Base-by-base conservation (phyloP, 1,140 invertebrate genomes). In the Stratiolaelaps scimitus region DNA sequence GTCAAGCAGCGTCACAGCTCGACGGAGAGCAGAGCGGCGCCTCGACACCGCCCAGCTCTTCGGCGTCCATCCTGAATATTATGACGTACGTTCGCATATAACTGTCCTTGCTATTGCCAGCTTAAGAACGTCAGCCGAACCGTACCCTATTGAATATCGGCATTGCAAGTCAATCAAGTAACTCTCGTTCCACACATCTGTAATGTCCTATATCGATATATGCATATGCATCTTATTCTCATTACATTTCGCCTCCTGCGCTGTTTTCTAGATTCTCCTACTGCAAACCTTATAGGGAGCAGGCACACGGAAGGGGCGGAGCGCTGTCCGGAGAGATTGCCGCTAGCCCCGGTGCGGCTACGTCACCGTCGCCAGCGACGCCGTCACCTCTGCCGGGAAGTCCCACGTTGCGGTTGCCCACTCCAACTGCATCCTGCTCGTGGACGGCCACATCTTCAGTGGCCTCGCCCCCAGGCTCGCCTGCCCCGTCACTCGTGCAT, bases 251-350 rank as follows among this genome's bases (percentile, higher is more conserved):
- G 17, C 26, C 26, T 60, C 2, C 23, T 34, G 15, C 23, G 47
- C 26, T 23, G 15, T 26, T 26, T 23, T 34, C 17, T 23, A 60
- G 53, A 60, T 60, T 88, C 79, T 91, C 89, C 23, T 94, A 93
- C 75, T 96, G 92, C 81, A 95, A 94, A 77, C 92, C 91, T 40
- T 92, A 76, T 69, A 72, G 74, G 66, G 72, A 75, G 67, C 69
- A 70, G 66, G 53, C 53, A 6, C 34, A 40, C 5, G 34, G 34
- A 40, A 4, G 10, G 34, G 34, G 34, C 34, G 10, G 34, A 6
- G 34, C 4, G 34, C 19, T 68, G 65, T 26, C 67, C 64, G 23
- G 53, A 60, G 20, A 46, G 64, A 19, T 65, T 48, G 43, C 67
- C 45, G 34, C 29, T 43, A 44, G 44, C 17, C 44, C 53, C 34